Evolutionary conservation across 2,113 vertebrate genomes (phyloP).

Genomic region (Variabilichromis moorii): DNA sequence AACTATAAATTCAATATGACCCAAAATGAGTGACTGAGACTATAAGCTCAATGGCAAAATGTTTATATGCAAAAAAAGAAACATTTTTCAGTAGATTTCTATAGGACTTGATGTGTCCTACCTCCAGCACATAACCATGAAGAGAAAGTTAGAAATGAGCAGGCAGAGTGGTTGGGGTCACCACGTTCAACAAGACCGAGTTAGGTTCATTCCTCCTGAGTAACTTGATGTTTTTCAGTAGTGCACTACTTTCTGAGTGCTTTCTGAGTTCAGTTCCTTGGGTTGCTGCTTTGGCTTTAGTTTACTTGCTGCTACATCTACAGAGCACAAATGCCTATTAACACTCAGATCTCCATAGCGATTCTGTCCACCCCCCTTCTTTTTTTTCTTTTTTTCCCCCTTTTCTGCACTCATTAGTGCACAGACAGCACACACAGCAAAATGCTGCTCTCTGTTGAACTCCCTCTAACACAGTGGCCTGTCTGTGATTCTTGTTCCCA

Average conservation of each 20-base stretch:
- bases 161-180: background rate
- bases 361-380: background rate
- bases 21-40: background rate
- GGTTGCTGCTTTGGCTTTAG: background rate
- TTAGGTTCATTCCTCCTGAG: background rate
- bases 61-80: background rate
- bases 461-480: background rate
- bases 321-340: background rate
- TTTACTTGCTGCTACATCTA: background rate
- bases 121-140: background rate
- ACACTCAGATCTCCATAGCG: background rate
- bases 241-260: background rate
- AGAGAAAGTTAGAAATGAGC: background rate
- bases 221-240: background rate
- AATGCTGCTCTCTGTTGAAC: background rate
- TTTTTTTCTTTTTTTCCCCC: rapidly evolving
- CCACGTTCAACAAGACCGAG: background rate
- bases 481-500: background rate
- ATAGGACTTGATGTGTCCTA: background rate
- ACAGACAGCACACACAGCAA: background rate
- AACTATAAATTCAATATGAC: background rate
- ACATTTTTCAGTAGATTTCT: background rate
- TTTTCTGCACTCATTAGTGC: background rate
- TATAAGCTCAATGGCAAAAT: background rate
- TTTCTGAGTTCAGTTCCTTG: background rate